These are phyloP conservation scores for Melanaphis sacchari DNA, from an alignment of 1,140 invertebrate species.

Conservation along the genomic window DNA sequence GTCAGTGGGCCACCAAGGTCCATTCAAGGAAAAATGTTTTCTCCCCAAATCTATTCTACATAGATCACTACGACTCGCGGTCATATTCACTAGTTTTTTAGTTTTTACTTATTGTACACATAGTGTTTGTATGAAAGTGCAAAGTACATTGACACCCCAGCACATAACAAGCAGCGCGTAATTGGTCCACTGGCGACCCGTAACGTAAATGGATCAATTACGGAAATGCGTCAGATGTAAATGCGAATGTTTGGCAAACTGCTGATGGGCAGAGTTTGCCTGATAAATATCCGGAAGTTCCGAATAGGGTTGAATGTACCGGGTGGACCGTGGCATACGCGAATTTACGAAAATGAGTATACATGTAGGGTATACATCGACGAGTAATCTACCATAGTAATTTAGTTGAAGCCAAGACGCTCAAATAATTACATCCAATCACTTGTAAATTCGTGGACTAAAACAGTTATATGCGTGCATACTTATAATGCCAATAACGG, in stretches of 20 bases:
- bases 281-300: constrained; percentile 38
- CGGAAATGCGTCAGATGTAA: constrained; percentile 38
- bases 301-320: background rate
- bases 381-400: background rate
- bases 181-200: background rate
- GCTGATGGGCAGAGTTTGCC: constrained; percentile 42
- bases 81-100: background rate
- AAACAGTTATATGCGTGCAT: background rate
- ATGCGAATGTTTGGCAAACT: constrained; percentile 30
- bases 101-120: background rate
- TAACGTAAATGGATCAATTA: constrained; percentile 50
- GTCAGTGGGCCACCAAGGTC: constrained; percentile 41
- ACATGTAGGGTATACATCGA: background rate
- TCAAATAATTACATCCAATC: constrained; percentile 15
- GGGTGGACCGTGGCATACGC: background rate
- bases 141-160: background rate
- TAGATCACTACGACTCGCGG: background rate
- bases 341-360: background rate
- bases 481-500: background rate
- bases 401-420: background rate
- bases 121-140: too few species aligned
- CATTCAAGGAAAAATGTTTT: constrained; percentile 24
- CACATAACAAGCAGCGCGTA: background rate
- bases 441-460: background rate
- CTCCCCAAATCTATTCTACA: background rate